Evolutionary conservation across 2,797 vertebrate genomes (phyloP).

Genomic region (Gambelia wislizenii): DNA sequence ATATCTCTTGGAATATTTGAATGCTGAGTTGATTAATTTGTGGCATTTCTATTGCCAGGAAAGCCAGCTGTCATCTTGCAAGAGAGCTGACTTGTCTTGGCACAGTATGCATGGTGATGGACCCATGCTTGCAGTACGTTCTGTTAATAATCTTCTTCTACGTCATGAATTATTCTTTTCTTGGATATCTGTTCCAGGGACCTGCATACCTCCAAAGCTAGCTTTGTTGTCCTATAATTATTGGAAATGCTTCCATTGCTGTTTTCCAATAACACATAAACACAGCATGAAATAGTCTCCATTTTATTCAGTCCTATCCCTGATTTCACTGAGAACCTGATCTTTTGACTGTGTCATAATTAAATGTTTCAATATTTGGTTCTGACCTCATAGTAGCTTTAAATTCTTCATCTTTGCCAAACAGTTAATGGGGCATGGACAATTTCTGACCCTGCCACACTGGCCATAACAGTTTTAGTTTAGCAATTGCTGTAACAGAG

Average conservation of each 20-base stretch:
- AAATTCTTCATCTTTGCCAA: not conserved
- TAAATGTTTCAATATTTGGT: not conserved
- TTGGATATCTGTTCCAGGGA: not conserved
- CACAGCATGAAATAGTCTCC: not conserved
- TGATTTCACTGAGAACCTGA: not conserved
- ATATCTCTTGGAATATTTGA: conserved; percentile 7
- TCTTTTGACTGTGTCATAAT: not conserved
- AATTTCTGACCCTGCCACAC: not conserved
- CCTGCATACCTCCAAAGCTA: not conserved
- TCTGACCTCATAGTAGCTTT: not conserved
- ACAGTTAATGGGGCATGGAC: not conserved
- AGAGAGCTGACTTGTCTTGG: not conserved
- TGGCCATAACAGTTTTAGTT: not conserved
- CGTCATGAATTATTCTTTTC: not conserved
- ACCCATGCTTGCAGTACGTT: not conserved
- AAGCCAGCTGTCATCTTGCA: not conserved
- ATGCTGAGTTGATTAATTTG: not conserved
- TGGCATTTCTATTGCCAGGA: not conserved
- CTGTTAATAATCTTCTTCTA: not conserved
- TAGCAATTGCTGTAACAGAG: not conserved
- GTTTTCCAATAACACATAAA: not conserved
- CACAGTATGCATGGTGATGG: not conserved
- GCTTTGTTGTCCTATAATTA: not conserved
- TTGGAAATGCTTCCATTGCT: not conserved
- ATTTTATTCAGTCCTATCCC: not conserved